phyloP scores from a whole-genome alignment of 2,113 vertebrate species.

The Semnornis frantzii region DNA sequence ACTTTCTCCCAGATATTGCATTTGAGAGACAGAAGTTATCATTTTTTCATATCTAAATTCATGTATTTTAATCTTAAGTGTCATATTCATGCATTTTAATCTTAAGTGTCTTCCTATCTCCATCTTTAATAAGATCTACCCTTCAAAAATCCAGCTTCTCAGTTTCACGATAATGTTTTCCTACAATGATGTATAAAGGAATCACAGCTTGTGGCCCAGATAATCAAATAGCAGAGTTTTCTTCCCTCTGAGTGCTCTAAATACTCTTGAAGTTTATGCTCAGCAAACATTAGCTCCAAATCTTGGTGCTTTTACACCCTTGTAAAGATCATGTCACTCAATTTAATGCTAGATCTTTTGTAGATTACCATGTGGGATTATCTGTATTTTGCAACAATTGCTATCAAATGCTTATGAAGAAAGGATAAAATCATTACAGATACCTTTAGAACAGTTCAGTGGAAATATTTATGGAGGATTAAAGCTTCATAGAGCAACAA shows the following conservation, averaged over 20 bases:
- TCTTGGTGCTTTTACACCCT: not conserved
- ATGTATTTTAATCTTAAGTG: not conserved
- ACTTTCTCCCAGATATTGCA: not conserved
- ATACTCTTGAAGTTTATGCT: not conserved
- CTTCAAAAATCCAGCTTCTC: not conserved
- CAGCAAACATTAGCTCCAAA: not conserved
- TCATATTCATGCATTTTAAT: not conserved
- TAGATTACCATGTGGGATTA: not conserved
- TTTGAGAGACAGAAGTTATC: not conserved
- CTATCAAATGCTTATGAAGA: not conserved
- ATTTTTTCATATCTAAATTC: not conserved
- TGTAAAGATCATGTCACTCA: not conserved
- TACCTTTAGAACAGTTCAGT: not conserved
- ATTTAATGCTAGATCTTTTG: not conserved
- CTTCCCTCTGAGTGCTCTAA: not conserved
- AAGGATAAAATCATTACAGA: not conserved
- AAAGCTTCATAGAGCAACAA: not conserved
- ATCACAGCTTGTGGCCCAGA: not conserved
- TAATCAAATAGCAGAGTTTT: not conserved
- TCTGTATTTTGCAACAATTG: not conserved
- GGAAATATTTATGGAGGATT: not conserved
- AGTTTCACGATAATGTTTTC: not conserved
- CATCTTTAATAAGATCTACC: not conserved
- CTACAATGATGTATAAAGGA: not conserved
- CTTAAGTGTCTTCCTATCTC: not conserved